Percentiles rank a stretch among this genome's conserved stretches.
Evolutionary conservation across 2,888 invertebrate genomes (phyloP).

Genomic region (Pycnomerus fuliginosus): DNA sequence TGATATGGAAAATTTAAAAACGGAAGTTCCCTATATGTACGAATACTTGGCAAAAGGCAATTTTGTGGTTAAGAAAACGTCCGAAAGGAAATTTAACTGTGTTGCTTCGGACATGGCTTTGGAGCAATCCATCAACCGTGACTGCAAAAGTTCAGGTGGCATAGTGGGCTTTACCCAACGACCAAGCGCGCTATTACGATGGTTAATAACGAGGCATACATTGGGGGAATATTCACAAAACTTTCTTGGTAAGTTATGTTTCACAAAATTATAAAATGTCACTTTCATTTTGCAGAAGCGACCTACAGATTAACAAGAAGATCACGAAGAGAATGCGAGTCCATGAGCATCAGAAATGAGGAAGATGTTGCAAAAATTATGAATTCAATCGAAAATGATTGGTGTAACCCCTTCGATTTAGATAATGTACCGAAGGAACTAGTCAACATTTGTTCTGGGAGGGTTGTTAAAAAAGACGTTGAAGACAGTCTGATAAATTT

Average conservation of each 20-base stretch:
- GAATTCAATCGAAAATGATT: background rate
- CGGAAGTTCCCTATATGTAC: slow-evolving; percentile 17
- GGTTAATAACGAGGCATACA: background rate
- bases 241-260: background rate
- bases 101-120: slow-evolving; percentile 30
- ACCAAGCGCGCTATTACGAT: background rate
- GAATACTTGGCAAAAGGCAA: slow-evolving; percentile 19
- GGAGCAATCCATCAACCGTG: slow-evolving; percentile 28
- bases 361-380: background rate
- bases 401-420: background rate
- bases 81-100: slow-evolving; percentile 24
- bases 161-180: slow-evolving; percentile 20
- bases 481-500: slow-evolving; percentile 2
- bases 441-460: background rate
- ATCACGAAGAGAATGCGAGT: background rate
- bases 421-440: background rate
- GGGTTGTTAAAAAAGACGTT: background rate
- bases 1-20: slow-evolving; percentile 18
- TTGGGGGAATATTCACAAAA: background rate
- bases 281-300: too few species aligned
- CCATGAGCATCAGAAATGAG: background rate
- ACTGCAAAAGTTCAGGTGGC: slow-evolving; percentile 26
- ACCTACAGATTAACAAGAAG: background rate
- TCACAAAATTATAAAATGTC: background rate
- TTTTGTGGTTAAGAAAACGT: slow-evolving; percentile 26